Conservation (phyloP, 2,888 invertebrate species). For the Antheraea yamamai region DNA sequence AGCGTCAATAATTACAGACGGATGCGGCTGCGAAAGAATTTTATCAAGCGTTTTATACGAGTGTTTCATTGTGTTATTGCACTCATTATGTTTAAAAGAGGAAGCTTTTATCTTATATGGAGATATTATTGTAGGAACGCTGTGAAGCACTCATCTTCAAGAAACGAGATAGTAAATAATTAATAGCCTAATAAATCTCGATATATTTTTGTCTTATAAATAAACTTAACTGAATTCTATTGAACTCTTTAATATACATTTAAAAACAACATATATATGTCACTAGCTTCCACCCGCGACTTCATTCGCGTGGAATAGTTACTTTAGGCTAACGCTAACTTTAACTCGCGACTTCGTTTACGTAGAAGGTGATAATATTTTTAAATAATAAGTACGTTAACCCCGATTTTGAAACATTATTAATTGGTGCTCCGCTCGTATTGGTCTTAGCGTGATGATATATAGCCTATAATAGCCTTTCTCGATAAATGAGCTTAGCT, state of each 20-base stretch:
- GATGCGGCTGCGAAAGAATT: constrained; percentile 28
- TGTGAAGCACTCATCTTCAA: not conserved
- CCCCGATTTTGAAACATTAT: too few species aligned
- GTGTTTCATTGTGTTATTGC: not conserved
- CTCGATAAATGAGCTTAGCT: too few species aligned
- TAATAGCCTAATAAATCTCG: not conserved
- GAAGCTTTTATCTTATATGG: not conserved
- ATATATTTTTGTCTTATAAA: not conserved
- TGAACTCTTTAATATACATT: not conserved
- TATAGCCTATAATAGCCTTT: too few species aligned
- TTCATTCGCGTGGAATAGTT: too few species aligned
- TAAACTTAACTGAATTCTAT: not conserved
- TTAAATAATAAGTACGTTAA: too few species aligned
- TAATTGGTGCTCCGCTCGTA: too few species aligned
- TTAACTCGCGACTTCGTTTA: too few species aligned
- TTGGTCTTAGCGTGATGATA: too few species aligned
- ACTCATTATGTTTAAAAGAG: not conserved
- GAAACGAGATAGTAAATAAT: not conserved
- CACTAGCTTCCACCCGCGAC: not conserved
- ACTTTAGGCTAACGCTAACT: too few species aligned
- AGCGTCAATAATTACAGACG: constrained; percentile 30
- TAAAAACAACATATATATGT: not conserved
- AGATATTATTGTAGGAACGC: not conserved
- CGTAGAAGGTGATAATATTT: too few species aligned
- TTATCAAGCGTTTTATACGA: constrained; percentile 1